Conservation (phyloP, 2,797 vertebrate species). For the Brachymystax lenok region DNA sequence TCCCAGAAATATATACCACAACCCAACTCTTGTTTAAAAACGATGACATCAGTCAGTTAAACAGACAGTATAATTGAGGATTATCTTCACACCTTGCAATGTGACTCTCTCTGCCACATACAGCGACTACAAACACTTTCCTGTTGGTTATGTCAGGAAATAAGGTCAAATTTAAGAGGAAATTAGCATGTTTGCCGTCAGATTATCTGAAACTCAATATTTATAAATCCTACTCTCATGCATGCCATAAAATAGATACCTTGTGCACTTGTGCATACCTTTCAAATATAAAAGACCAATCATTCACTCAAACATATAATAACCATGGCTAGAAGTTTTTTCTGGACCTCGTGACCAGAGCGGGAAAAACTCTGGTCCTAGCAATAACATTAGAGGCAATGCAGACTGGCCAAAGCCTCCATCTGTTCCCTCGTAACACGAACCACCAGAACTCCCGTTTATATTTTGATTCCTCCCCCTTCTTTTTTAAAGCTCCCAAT, state of each 20-base stretch:
- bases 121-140: background rate
- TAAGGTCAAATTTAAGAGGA: conserved; percentile 48
- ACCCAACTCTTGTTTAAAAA: conserved; percentile 34
- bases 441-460: conserved; percentile 55
- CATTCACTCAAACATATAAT: conserved; percentile 37
- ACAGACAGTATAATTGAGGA: background rate
- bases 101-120: background rate
- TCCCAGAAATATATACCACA: conserved; percentile 61
- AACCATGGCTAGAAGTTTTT: background rate
- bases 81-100: conserved; percentile 16
- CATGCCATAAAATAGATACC: conserved; percentile 19
- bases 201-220: conserved; percentile 55
- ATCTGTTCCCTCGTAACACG: conserved; percentile 42
- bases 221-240: conserved; percentile 35
- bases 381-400: conserved; percentile 21
- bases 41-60: conserved; percentile 19
- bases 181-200: conserved; percentile 56
- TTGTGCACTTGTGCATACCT: conserved; percentile 9
- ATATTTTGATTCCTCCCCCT: conserved; percentile 56
- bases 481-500: conserved; percentile 53
- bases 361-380: background rate
- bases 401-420: conserved; percentile 43
- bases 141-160: conserved; percentile 48
- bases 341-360: background rate
- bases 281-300: conserved; percentile 24